Conservation (phyloP, 2,888 invertebrate species). For the Anthophora plumipes region DNA sequence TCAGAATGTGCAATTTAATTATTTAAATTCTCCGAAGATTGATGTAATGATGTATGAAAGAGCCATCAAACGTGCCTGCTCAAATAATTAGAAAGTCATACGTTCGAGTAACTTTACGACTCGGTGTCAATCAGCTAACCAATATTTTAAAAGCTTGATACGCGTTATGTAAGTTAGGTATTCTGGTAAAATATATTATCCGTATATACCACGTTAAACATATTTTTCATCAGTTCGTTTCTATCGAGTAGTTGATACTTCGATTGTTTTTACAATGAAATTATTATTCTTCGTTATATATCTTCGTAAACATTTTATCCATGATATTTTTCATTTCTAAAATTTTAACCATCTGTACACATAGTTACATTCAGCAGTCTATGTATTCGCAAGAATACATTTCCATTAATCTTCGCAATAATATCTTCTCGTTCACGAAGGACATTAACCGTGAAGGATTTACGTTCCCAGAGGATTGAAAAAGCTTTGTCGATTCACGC, state of each 20-base stretch:
- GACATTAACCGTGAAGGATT: neutral
- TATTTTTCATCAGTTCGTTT: neutral
- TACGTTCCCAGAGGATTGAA: constrained; percentile 34
- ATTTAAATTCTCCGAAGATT: neutral
- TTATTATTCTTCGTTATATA: neutral
- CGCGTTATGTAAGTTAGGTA: constrained; percentile 4
- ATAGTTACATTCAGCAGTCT: neutral
- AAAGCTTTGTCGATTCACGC: neutral
- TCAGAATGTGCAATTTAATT: neutral
- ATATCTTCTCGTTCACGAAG: constrained; percentile 7
- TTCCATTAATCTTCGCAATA: constrained; percentile 3
- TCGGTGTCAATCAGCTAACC: constrained; percentile 24
- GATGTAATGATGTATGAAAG: constrained; percentile 1
- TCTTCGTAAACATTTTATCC: neutral
- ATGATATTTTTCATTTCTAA: neutral
- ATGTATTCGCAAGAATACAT: neutral
- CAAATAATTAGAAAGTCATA: constrained; percentile 26
- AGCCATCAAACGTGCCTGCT: neutral
- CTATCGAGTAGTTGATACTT: neutral
- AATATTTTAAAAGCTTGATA: constrained; percentile 18
- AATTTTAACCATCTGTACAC: neutral
- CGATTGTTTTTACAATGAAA: neutral
- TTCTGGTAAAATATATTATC: constrained; percentile 6
- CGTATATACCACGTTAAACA: neutral
- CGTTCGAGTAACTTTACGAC: constrained; percentile 12